Evolutionary conservation across 1,140 invertebrate genomes (phyloP), one percentile per base, ranked within the genome.

Genomic region (Lineus longissimus): DNA sequence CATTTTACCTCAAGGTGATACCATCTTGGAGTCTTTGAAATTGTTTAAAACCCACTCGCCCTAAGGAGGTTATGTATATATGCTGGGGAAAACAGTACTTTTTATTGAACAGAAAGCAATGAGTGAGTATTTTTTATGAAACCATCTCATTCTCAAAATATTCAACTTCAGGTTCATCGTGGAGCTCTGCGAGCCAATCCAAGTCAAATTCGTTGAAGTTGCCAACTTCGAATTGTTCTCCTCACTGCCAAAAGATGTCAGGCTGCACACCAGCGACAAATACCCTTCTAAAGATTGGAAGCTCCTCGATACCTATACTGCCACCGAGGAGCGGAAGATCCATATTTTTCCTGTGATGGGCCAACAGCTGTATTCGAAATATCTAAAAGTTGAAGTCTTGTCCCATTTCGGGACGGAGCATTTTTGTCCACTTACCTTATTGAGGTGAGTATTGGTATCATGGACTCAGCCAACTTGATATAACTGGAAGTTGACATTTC

Each of bases 181-280:
- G 1, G 96, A 99, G 82, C 85, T 99, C 0, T 99, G 97, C 80
- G 97, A 99, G 77, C 91, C 94, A 1, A 91, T 99, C 62, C 94
- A 97, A 84, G 91, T 81, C 57, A 81, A 81, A 51, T 72, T 83
- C 79, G 89, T 98, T 65, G 95, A 98, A 73, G 84, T 99, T 59
- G 97, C 95, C 13, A 99, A 98, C 79, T 95, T 97, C 78, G 97
- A 99, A 82, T 82, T 99, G 22, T 99, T 98, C 82, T 98, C 96
- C 17, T 98, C 96, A 0, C 92, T 91, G 17, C 95, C 95, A 2
- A 91, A 91, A 78, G 91, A 95, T 62, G 92, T 99, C 78, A 74
- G 74, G 22, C 73, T 87, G 2, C 92, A 86, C 62, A 88, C 95
- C 13, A 93, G 92, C 73, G 94, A 97, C 82, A 87, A 93, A 47